phyloP scores from a whole-genome alignment of 2,888 invertebrate species.

The Polydrusus cervinus region DNA sequence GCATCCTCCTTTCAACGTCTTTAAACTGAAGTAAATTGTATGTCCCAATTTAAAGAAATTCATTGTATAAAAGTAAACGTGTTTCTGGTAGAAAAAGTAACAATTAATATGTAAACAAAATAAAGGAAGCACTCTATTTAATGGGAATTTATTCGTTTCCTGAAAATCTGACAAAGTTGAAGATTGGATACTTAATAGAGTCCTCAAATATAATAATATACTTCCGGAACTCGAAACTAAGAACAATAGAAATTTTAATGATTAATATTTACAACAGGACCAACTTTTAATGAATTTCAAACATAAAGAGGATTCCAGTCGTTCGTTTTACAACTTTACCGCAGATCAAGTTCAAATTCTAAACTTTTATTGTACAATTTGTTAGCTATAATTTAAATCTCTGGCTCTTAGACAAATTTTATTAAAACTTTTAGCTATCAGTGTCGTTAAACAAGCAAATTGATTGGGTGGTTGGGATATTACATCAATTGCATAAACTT shows the following conservation, averaged over 20 bases:
- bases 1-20: too few species aligned
- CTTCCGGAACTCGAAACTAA: background rate
- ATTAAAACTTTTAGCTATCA: background rate
- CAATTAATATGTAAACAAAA: too few species aligned
- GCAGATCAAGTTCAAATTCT: slow-evolving; percentile 3
- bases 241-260: background rate
- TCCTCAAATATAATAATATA: background rate
- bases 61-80: too few species aligned
- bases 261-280: background rate
- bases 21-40: too few species aligned
- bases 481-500: background rate
- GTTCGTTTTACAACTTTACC: slow-evolving; percentile 7
- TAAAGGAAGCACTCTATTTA: background rate
- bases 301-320: slow-evolving; percentile 9
- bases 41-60: too few species aligned
- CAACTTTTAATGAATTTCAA: slow-evolving; percentile 6
- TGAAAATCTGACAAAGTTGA: too few species aligned
- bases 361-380: slow-evolving; percentile 7
- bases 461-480: background rate
- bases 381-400: slow-evolving; percentile 3
- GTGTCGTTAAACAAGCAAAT: background rate
- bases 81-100: too few species aligned
- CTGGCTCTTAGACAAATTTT: slow-evolving; percentile 3
- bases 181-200: background rate
- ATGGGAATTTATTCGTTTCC: background rate